A percentile compares a stretch with the other conserved stretches of the same genome.
Evolutionary conservation across 2,113 vertebrate genomes (phyloP).

Genomic region (Mus musculus): DNA sequence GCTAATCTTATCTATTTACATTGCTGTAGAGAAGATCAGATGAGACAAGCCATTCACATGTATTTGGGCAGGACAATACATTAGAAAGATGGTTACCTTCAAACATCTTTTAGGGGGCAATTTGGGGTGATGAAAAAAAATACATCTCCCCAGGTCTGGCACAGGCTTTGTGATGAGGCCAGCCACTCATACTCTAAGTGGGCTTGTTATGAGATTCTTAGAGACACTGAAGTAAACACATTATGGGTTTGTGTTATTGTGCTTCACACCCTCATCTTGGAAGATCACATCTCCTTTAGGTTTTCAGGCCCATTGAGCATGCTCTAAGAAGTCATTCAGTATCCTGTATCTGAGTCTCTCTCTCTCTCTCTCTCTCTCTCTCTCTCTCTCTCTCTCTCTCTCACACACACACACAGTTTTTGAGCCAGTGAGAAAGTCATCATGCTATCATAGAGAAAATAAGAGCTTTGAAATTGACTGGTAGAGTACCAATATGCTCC

Average conservation of each 20-base stretch:
- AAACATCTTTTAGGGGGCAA: not conserved
- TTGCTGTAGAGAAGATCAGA: not conserved
- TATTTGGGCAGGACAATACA: not conserved
- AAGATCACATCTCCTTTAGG: not conserved
- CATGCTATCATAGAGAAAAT: not conserved
- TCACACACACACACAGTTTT: no score
- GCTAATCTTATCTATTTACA: not conserved
- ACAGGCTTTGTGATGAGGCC: not conserved
- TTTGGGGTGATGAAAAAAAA: not conserved
- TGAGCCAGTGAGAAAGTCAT: not conserved
- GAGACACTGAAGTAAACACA: not conserved
- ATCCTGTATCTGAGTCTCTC: not conserved
- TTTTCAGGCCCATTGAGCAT: not conserved
- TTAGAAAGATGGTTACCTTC: not conserved
- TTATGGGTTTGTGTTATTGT: not conserved
- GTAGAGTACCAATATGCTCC: not conserved
- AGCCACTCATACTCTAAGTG: not conserved
- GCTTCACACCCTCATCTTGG: fast-evolving
- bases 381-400: not conserved
- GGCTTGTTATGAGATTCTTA: not conserved
- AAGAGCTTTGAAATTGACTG: not conserved
- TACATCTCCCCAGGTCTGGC: not conserved
- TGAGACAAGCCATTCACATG: not conserved
- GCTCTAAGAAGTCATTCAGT: not conserved
- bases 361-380: not conserved